Evolutionary conservation across 2,113 vertebrate genomes (phyloP).

Genomic region (Buteo buteo): DNA sequence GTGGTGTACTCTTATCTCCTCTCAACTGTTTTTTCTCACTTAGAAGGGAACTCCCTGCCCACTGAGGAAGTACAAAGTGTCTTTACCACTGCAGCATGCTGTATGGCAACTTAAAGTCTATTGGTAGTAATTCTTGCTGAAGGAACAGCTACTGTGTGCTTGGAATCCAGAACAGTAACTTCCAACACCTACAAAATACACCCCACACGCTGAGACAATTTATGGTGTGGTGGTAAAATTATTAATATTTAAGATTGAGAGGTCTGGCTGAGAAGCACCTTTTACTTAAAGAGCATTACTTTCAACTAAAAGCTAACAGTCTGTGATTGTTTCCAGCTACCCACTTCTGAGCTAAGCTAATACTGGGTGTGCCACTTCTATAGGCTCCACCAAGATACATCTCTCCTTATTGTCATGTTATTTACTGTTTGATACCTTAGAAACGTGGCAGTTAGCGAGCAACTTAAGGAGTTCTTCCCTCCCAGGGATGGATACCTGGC

Average conservation of each 20-base stretch:
- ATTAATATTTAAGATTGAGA: not conserved
- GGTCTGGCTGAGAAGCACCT: not conserved
- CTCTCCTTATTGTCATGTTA: not conserved
- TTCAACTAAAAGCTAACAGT: not conserved
- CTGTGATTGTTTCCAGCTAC: not conserved
- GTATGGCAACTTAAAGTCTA: not conserved
- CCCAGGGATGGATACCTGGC: not conserved
- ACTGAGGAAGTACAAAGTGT: not conserved
- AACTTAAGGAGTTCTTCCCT: not conserved
- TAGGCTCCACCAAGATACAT: not conserved
- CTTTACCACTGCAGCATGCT: not conserved
- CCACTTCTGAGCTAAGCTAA: not conserved
- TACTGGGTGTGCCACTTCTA: not conserved
- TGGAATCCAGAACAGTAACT: not conserved
- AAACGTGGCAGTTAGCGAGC: not conserved
- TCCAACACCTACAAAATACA: not conserved
- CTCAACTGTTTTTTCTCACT: not conserved
- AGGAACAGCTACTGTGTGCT: not conserved
- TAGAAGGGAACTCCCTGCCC: not conserved
- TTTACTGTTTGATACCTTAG: not conserved
- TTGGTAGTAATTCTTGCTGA: not conserved
- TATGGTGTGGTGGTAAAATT: not conserved
- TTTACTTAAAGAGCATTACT: not conserved
- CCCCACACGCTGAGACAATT: not conserved
- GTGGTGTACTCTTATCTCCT: not conserved